Evolutionary conservation across 2,113 vertebrate genomes (phyloP), one percentile per base, ranked within the genome.

Genomic region (Pelecanus crispus): DNA sequence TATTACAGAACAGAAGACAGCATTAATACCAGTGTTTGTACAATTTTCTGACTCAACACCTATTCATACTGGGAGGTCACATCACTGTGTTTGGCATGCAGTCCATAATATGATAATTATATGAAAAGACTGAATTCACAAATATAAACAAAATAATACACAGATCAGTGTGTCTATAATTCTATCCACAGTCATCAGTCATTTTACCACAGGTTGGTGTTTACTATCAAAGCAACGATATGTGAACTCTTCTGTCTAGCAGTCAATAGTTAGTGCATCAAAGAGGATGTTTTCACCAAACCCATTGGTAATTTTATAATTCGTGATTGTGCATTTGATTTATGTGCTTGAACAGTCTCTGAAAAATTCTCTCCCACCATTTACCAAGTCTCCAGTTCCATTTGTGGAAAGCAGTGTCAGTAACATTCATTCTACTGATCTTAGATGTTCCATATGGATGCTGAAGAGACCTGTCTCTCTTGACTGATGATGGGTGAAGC

Each of bases 291-390:
- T 92, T 86, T 81, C 34, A 61, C 2, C 3, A 53, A 95, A 58
- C 0, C 0, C 2, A 17, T 0, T 65, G 24, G 9, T 16, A 61
- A 2, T 40, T 44, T 44, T 85, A 32, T 0, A 14, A 65, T 88
- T 73, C 83, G 15, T 70, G 9, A 29, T 52, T 59, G 9, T 17
- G 3, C 6, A 21, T 82, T 85, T 87, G 13, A 38, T 20, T 2
- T 21, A 24, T 16, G 7, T 8, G 24, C 13, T 70, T 81, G 9
- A 65, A 59, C 3, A n/a, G 15, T 55, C 11, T 50, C 21, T 44
- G 47, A 81, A 86, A 89, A 84, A 28, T 44, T 55, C 3, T 49
- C 25, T 86, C 36, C 24, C 26, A 45, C 34, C 6, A 40, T 47
- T n/a, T 67, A 65, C 22, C 5, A 66, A 81, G 24, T 55, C 42